Conservation (phyloP, 2,113 vertebrate genomes). For the Antidorcas marsupialis region DNA sequence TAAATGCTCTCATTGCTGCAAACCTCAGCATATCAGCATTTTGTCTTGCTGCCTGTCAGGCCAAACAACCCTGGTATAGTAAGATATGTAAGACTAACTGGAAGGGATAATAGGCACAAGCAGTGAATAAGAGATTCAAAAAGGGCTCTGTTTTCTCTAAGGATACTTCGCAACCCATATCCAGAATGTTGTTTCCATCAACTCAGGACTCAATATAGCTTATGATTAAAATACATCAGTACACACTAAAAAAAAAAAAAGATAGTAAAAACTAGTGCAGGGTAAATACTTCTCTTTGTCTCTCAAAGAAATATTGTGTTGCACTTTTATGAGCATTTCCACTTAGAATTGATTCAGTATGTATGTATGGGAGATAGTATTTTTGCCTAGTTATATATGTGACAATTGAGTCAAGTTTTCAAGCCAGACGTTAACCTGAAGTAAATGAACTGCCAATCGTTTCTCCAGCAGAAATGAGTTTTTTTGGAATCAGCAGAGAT, state of each 20-base stretch:
- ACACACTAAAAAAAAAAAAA: background rate
- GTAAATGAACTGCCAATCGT: background rate
- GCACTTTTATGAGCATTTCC: background rate
- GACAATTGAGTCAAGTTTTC: background rate
- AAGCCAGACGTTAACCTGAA: background rate
- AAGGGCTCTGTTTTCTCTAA: background rate
- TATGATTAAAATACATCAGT: background rate
- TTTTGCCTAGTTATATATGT: background rate
- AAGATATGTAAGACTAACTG: background rate
- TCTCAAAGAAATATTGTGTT: background rate
- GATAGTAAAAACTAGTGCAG: background rate
- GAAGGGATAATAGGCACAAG: background rate
- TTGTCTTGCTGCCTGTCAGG: background rate
- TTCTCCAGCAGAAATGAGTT: background rate
- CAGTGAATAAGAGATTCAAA: background rate
- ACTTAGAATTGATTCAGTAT: background rate
- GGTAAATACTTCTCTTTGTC: background rate
- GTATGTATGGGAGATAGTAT: background rate
- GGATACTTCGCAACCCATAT: background rate
- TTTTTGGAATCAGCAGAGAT: background rate
- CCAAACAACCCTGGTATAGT: background rate
- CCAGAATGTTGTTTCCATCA: background rate
- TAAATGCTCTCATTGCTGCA: background rate
- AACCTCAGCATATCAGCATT: background rate
- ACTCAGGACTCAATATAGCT: background rate